Evolutionary conservation across 2,888 invertebrate genomes (phyloP).

Genomic region (Agonopterix subpropinquella): DNA sequence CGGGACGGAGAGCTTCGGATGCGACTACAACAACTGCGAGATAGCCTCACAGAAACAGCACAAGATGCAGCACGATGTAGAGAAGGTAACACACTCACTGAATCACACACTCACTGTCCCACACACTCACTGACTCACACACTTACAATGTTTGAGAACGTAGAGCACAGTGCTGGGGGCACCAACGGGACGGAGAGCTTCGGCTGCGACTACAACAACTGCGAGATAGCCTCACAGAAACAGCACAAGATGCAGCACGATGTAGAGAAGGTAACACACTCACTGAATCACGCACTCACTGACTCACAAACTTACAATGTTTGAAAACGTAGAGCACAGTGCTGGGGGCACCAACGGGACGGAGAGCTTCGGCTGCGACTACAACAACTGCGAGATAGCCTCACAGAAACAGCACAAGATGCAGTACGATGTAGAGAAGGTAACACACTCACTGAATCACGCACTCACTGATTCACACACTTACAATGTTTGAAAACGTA

Average conservation of each 20-base stretch:
- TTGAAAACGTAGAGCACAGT: constrained; percentile 81
- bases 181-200: constrained; percentile 53
- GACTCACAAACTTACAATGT: constrained; percentile 73
- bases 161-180: constrained; percentile 48
- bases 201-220: constrained; percentile 59
- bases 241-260: constrained; percentile 69
- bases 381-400: constrained; percentile 54
- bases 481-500: constrained; percentile 90
- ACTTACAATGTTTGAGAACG: constrained; percentile 90
- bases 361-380: constrained; percentile 56
- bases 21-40: constrained; percentile 60
- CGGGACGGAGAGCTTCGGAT: constrained; percentile 52
- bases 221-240: constrained; percentile 52
- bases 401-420: constrained; percentile 63
- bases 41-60: constrained; percentile 57
- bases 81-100: constrained; percentile 44
- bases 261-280: constrained; percentile 60
- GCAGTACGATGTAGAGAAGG: constrained; percentile 70
- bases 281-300: no score
- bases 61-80: constrained; percentile 67
- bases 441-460: constrained; percentile 17
- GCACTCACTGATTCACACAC: no score
- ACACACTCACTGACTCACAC: no score
- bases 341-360: constrained; percentile 41
- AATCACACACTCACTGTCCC: no score